Conservation (phyloP, 1,140 invertebrate genomes). For the Euwallacea similis region DNA sequence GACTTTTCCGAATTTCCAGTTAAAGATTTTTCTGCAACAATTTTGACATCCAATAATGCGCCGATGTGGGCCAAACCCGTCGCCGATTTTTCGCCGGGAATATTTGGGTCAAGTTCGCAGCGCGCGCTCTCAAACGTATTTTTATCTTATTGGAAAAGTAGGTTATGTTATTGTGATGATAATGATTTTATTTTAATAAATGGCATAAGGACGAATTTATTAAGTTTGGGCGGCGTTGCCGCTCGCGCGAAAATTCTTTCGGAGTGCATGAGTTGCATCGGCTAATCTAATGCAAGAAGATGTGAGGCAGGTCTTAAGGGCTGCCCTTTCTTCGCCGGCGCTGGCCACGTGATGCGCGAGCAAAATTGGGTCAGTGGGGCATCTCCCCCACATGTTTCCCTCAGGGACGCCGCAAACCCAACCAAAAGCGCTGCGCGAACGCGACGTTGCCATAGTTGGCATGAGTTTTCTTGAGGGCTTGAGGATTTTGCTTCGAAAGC, state of each 20-base stretch:
- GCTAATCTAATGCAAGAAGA: slow-evolving; percentile 31
- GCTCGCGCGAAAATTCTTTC: neutral
- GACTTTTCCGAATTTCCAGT: too few relatives aligned
- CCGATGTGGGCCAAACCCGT: too few relatives aligned
- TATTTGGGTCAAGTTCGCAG: slow-evolving; percentile 20
- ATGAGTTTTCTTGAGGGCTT: neutral
- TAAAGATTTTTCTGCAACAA: neutral
- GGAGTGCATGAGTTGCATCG: neutral
- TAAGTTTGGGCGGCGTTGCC: neutral
- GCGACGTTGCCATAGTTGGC: slow-evolving; percentile 32
- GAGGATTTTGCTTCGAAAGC: too few relatives aligned
- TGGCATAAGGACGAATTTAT: slow-evolving; percentile 11
- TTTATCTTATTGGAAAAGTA: slow-evolving; percentile 17
- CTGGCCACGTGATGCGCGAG: slow-evolving; percentile 48
- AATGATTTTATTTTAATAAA: slow-evolving; percentile 26
- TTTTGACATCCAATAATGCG: neutral
- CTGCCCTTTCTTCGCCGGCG: neutral
- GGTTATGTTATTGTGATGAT: slow-evolving; percentile 22
- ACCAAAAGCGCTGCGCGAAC: slow-evolving; percentile 51
- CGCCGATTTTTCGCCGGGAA: neutral
- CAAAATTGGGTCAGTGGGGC: slow-evolving; percentile 70
- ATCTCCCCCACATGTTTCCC: slow-evolving; percentile 53
- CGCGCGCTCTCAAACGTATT: slow-evolving; percentile 7
- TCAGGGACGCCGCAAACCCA: neutral
- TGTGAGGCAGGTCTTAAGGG: slow-evolving; percentile 49